These are phyloP conservation scores for Anthopleura sola DNA, from an alignment of 64 coral and sea anemone species.

Conservation along the genomic window DNA sequence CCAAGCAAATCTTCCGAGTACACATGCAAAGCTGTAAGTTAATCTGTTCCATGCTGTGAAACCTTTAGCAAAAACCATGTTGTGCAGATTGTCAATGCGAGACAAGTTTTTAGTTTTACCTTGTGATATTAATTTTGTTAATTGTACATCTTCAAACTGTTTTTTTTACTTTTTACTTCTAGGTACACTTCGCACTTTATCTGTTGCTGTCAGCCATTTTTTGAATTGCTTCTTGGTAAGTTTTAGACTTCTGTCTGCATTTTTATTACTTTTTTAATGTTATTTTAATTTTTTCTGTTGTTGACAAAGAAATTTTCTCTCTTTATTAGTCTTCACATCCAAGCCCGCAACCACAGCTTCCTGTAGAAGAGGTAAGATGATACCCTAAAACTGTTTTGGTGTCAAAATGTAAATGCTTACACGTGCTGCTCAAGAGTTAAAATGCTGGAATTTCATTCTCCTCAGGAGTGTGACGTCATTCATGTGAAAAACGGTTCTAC, in stretches of 20 bases:
- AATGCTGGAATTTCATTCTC: too few relatives aligned
- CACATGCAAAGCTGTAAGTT: constrained; percentile 81
- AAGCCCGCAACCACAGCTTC: constrained; percentile 66
- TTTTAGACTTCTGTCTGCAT: not conserved
- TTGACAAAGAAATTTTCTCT: not conserved
- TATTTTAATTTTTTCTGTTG: not conserved
- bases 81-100: too few relatives aligned
- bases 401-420: not conserved
- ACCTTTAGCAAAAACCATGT: too few relatives aligned
- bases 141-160: not conserved
- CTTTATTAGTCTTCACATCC: not conserved
- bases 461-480: too few relatives aligned
- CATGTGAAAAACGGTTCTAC: too few relatives aligned
- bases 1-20: constrained; percentile 82
- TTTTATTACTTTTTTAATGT: not conserved
- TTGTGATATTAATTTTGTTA: too few relatives aligned
- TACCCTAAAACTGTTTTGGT: not conserved
- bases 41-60: not conserved
- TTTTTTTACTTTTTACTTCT: too few relatives aligned
- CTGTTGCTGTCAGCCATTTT: constrained; percentile 89
- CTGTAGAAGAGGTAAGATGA: constrained; percentile 58
- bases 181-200: constrained; percentile 81
- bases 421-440: too few relatives aligned
- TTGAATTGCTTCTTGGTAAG: constrained; percentile 96
- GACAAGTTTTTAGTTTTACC: too few relatives aligned